These are phyloP conservation scores for Morinoia aosen DNA, from an alignment of 2,888 invertebrate species.

Conservation along the genomic window DNA sequence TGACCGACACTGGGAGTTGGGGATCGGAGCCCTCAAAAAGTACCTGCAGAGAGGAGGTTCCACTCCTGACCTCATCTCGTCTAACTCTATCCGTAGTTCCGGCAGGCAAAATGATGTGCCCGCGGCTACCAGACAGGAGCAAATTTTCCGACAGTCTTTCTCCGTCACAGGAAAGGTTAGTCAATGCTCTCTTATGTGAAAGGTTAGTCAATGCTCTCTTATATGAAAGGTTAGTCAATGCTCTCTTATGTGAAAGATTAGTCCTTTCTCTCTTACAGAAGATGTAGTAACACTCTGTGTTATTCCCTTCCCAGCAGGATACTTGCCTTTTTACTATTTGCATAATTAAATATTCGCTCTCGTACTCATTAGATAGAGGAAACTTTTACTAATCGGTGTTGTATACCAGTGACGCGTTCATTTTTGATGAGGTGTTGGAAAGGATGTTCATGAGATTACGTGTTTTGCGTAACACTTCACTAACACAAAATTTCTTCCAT, in stretches of 20 bases:
- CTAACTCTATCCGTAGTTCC: neutral
- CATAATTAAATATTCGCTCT: neutral
- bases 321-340: neutral
- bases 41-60: constrained; percentile 59
- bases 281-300: neutral
- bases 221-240: neutral
- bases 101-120: neutral
- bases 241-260: no score
- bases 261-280: neutral
- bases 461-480: no score
- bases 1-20: constrained; percentile 61
- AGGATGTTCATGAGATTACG: neutral
- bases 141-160: constrained; percentile 34
- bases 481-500: no score
- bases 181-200: no score
- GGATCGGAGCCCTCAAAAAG: constrained; percentile 60
- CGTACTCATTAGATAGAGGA: neutral
- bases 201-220: neutral
- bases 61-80: neutral
- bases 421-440: neutral
- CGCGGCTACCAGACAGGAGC: neutral
- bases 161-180: constrained; percentile 55
- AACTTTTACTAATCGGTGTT: no score
- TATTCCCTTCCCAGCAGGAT: neutral
- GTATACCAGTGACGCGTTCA: no score